Percentiles rank a stretch among this genome's conserved stretches.
Conservation (phyloP, 2,797 vertebrate genomes). For the Erpetoichthys calabaricus region DNA sequence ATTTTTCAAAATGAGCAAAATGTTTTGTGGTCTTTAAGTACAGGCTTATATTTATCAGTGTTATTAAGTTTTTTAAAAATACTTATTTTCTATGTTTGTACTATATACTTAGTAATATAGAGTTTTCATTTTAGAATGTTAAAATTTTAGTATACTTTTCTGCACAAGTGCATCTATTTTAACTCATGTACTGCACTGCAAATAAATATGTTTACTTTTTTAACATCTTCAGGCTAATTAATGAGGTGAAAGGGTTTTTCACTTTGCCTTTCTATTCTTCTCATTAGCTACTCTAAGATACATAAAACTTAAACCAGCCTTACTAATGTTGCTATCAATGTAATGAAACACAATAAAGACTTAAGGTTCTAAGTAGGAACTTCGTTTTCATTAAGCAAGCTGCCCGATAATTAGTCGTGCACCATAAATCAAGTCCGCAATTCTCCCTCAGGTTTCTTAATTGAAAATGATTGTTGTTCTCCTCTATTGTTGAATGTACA, state of each 20-base stretch:
- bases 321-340: slow-evolving; percentile 25
- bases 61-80: no score
- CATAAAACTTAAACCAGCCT: slow-evolving; percentile 25
- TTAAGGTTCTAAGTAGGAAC: slow-evolving; percentile 59
- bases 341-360: slow-evolving; percentile 65
- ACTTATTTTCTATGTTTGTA: no score
- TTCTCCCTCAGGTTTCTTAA: slow-evolving; percentile 85
- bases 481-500: slow-evolving; percentile 62
- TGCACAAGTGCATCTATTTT: no score
- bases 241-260: neutral
- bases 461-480: slow-evolving; percentile 87
- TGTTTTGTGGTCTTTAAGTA: no score
- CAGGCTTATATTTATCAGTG: no score
- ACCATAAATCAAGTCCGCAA: slow-evolving; percentile 90
- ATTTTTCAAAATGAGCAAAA: no score
- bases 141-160: no score
- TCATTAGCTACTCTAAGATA: slow-evolving; percentile 32
- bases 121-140: no score
- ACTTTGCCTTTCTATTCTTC: slow-evolving; percentile 24
- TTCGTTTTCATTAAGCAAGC: slow-evolving; percentile 74
- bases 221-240: neutral
- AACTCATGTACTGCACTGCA: no score
- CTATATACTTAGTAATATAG: no score
- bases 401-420: slow-evolving; percentile 87
- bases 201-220: neutral